A percentile compares a stretch with the other conserved stretches of the same genome.
Evolutionary conservation across 2,888 invertebrate genomes (phyloP).

Genomic region (Drosophila meridionalis): DNA sequence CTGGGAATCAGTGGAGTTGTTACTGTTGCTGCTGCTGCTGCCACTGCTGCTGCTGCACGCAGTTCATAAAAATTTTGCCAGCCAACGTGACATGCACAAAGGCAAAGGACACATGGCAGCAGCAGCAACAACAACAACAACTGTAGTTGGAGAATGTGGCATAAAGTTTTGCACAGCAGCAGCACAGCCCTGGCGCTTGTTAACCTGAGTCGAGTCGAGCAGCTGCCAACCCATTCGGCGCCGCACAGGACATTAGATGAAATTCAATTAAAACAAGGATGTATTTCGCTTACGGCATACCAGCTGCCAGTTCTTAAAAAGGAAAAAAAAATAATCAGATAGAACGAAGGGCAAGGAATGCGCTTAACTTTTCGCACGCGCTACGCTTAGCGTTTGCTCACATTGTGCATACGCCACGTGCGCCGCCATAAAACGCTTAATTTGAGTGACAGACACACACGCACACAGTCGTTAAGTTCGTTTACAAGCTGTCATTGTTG

Average conservation of each 20-base stretch:
- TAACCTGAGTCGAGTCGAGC: constrained; percentile 64
- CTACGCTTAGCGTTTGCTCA: constrained; percentile 37
- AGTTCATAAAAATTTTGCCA: constrained; percentile 78
- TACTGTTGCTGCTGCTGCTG: constrained; percentile 35
- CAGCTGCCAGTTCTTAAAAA: constrained; percentile 39
- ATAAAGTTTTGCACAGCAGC: constrained; percentile 56
- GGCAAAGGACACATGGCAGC: constrained; percentile 70
- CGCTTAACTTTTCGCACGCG: constrained; percentile 52
- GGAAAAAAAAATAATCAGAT: neutral
- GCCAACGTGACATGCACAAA: constrained; percentile 77
- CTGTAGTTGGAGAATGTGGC: constrained; percentile 61
- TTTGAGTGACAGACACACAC: constrained; percentile 53
- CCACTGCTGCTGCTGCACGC: constrained; percentile 57
- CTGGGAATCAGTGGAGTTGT: constrained; percentile 47
- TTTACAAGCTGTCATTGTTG: constrained; percentile 48
- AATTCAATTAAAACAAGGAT: constrained; percentile 77
- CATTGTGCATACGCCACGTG: constrained; percentile 62
- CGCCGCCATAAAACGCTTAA: constrained; percentile 67
- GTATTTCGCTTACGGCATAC: constrained; percentile 64
- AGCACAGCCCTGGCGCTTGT: constrained; percentile 53
- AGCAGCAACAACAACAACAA: constrained; percentile 7
- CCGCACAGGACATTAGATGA: constrained; percentile 68
- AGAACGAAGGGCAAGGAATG: constrained; percentile 41
- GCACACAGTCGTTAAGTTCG: constrained; percentile 22
- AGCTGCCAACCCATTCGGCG: constrained; percentile 13